phyloP scores from a whole-genome alignment of 1,140 invertebrate genomes.

The Drosophila virilis region DNA sequence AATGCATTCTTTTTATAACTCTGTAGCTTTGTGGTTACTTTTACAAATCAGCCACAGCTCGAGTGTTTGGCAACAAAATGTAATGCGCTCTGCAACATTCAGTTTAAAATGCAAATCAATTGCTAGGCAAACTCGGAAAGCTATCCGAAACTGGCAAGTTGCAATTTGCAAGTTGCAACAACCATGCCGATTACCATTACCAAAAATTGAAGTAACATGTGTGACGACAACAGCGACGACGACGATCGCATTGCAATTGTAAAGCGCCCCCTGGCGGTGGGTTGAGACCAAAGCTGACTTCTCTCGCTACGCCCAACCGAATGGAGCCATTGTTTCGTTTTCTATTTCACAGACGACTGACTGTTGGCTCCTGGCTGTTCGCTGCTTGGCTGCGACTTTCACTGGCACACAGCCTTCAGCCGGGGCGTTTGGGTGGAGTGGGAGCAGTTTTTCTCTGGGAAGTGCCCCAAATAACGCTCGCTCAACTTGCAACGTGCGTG shows the following conservation, averaged over 20 bases:
- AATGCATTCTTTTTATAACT: not conserved
- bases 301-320: conserved; percentile 18
- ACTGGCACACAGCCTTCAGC: conserved; percentile 70
- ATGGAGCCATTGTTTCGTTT: conserved; percentile 70
- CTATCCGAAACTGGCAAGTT: conserved; percentile 15
- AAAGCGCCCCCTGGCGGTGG: conserved; percentile 58
- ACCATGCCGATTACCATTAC: conserved; percentile 70
- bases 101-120: conserved; percentile 25
- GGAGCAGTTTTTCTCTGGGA: conserved; percentile 18
- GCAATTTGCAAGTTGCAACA: conserved; percentile 20
- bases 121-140: conserved; percentile 22
- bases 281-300: conserved; percentile 18
- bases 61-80: not conserved
- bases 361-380: conserved; percentile 16
- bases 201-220: conserved; percentile 78
- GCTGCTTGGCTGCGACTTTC: conserved; percentile 61
- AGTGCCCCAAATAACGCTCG: conserved; percentile 52
- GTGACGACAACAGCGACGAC: conserved; percentile 43
- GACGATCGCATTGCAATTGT: conserved; percentile 46
- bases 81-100: not conserved
- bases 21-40: conserved; percentile 16
- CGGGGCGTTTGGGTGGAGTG: not conserved
- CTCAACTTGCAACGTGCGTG: conserved; percentile 57
- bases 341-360: conserved; percentile 79
- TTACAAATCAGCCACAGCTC: not conserved